Base-by-base conservation (phyloP, 2,113 vertebrate genomes). In the Burhinus bistriatus region DNA sequence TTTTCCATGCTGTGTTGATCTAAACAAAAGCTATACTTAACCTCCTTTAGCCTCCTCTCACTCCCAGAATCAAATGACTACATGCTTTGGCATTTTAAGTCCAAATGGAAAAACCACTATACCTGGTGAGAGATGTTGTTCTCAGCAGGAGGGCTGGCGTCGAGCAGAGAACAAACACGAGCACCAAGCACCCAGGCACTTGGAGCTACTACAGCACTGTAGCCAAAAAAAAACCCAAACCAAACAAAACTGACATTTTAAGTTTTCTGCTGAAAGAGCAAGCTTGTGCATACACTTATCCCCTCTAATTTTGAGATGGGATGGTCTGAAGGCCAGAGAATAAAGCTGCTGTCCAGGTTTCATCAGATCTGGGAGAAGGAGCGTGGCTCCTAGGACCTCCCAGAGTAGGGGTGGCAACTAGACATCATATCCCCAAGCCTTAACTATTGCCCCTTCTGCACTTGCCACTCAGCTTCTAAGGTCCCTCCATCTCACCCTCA, bases 21-120 rank as follows among this genome's bases (percentile, higher is more conserved):
- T 96, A 93, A 97, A 97, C 75, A 97, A 95, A 93, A 95, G 90
- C 88, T 95, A 77, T 92, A 92, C 42, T 98, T 97, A 97, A 97
- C 76, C 64, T 95, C 61, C 79, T 97, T 80, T 95, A 91, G 89
- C 96, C 90, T 95, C 82, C 92, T 94, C 91, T 90, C 58, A 16
- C 45, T 84, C 54, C 64, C 79, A 87, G 76, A 93, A 94, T 94
- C 73, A 86, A 96, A 97, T 93, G 91, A 84, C 90, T 95, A 72
- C 89, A 87, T 68, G 87, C 90, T 97, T 88, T 91, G 83, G 85
- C 61, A 93, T 95, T 96, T 72, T 81, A 87, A 79, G 75, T 87
- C 87, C 85, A 95, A 96, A 57, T 86, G 57, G 61, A 76, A 97
- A 97, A 96, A 66, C 5, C 78, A 70, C 80, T 95, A 83, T 90